These are phyloP conservation scores for Quadroppia sp. DNA, from an alignment of 2,888 invertebrate species.

Conservation along the genomic window DNA sequence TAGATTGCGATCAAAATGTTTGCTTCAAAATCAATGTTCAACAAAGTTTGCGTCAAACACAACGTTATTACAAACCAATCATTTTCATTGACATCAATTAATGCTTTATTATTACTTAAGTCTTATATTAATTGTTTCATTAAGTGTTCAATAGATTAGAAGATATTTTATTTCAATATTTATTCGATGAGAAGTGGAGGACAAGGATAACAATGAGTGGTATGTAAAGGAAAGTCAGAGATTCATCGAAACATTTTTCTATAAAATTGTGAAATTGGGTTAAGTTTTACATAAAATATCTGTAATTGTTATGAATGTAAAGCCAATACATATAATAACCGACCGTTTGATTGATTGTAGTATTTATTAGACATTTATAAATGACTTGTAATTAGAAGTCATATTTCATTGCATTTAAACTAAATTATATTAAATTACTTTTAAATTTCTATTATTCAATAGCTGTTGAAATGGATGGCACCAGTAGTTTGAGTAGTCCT, in stretches of 20 bases:
- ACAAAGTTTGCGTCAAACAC: not conserved
- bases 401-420: not conserved
- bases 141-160: not conserved
- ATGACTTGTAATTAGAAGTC: not conserved
- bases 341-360: constrained; percentile 3
- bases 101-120: not conserved
- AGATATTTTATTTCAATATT: not conserved
- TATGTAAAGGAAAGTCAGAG: not conserved
- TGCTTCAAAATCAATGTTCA: no score
- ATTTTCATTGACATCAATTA: not conserved
- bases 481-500: not conserved
- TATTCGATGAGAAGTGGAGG: not conserved
- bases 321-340: not conserved
- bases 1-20: no score
- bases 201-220: constrained; percentile 10
- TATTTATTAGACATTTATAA: not conserved
- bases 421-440: not conserved
- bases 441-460: not conserved
- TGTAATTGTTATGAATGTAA: not conserved
- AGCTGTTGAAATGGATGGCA: constrained; percentile 20
- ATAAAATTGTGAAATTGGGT: not conserved
- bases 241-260: not conserved
- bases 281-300: not conserved
- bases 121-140: not conserved
- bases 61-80: not conserved